These are phyloP conservation scores for Entomobrya proxima DNA, from an alignment of 2,888 invertebrate genomes.

Conservation along the genomic window DNA sequence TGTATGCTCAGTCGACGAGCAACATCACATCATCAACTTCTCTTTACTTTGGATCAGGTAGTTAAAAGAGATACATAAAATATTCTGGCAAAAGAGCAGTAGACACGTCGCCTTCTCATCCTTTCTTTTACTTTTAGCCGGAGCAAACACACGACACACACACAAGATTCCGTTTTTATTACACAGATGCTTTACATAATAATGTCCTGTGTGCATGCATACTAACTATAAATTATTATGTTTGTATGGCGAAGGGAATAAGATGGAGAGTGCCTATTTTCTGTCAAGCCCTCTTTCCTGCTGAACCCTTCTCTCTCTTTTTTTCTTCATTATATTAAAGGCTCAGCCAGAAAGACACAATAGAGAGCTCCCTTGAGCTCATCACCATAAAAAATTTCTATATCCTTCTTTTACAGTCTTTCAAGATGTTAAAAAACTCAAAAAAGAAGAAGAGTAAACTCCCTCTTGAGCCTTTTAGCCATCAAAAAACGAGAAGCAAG, in stretches of 20 bases:
- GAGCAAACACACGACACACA: too few relatives aligned
- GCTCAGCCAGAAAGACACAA: neutral
- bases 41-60: neutral
- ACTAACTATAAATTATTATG: constrained; percentile 34
- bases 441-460: neutral
- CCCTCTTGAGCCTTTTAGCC: constrained; percentile 1
- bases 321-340: constrained; percentile 2
- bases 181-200: constrained; percentile 26
- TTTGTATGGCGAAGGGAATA: neutral
- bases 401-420: neutral
- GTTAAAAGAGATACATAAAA: neutral
- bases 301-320: neutral
- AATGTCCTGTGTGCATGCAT: constrained; percentile 33
- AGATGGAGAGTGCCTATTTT: neutral
- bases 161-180: neutral
- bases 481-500: neutral
- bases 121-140: too few relatives aligned
- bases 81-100: neutral
- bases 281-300: neutral
- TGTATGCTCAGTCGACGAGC: neutral
- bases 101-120: neutral
- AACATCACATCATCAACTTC: neutral
- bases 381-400: constrained; percentile 40
- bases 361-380: constrained; percentile 44
- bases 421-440: neutral